Conservation (phyloP, 2,888 invertebrate genomes). For the Anoplius nigerrimus region DNA sequence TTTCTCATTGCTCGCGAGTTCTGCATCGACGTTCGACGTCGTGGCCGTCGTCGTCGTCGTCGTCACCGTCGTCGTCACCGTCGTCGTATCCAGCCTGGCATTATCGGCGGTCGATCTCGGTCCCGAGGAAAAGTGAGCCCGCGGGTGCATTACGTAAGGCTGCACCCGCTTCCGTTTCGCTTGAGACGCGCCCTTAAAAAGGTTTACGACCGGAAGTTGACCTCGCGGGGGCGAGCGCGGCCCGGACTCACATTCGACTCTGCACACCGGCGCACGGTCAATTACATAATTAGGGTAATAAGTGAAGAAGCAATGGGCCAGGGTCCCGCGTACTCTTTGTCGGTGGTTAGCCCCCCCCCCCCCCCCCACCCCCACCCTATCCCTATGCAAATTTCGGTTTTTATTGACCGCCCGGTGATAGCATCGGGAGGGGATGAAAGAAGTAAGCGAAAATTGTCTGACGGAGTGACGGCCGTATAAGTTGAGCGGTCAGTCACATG, state of each 20-base stretch:
- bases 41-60: too few relatives aligned
- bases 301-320: slow-evolving; percentile 40
- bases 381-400: too few relatives aligned
- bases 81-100: too few relatives aligned
- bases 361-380: too few relatives aligned
- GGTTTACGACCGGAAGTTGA: slow-evolving; percentile 68
- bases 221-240: slow-evolving; percentile 50
- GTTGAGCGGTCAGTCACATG: too few relatives aligned
- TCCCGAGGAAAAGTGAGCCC: slow-evolving; percentile 9
- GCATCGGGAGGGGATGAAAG: too few relatives aligned
- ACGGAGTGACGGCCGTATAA: too few relatives aligned
- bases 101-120: slow-evolving; percentile 24
- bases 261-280: slow-evolving; percentile 7
- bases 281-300: slow-evolving; percentile 49
- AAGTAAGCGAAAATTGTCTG: too few relatives aligned
- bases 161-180: slow-evolving; percentile 50
- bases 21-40: not conserved
- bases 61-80: too few relatives aligned
- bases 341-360: too few relatives aligned
- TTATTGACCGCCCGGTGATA: too few relatives aligned
- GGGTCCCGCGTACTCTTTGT: too few relatives aligned
- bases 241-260: slow-evolving; percentile 2
- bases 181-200: slow-evolving; percentile 61
- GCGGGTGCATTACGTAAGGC: slow-evolving; percentile 36
- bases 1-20: slow-evolving; percentile 1